Base-by-base conservation (phyloP, 1,140 invertebrate genomes). In the Ditylenchus dipsaci region DNA sequence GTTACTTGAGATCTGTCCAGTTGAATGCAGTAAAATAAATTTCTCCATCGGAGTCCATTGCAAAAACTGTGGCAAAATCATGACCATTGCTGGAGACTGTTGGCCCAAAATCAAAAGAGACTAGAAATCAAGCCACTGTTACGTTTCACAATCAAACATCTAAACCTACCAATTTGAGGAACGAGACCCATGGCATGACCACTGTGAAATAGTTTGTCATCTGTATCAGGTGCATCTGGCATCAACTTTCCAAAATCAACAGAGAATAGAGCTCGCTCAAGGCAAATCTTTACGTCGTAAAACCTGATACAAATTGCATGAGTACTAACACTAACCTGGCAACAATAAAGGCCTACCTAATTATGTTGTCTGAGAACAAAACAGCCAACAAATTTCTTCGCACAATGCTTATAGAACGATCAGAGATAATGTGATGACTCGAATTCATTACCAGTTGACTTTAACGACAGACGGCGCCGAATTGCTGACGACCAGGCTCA, bases 101-200 rank as follows among this genome's bases (percentile, higher is more conserved):
- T 29, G 59, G 59, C 19, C 59, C 59, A 27, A 61, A 61, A 30
- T 61, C 59, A n/a, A 61, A 61, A 21, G 59, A 61, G 1, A 61
- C 59, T 61, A 61, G 26, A 61, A 21, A 3, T 26, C 23, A 26
- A 15, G 11, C 11, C 11, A 59, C 17, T 26, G 8, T 21, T 19
- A 7, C 3, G 23, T 21, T 53, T 17, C n/a, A 53, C 8, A 53
- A 53, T 21, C 3, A 53, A 26, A 26, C 49, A 53, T 21, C 23
- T 53, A 8, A 53, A 53, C n/a, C 23, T 17, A 53, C 49, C 49
- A 5, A 53, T 21, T 53, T 53, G 49, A 7, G 49, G 23, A 26
- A 53, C n/a, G 15, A 53, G 49, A 3, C 49, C 49, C 8, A 53
- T 21, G 3, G 3, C 49, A 53, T 53, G 49, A 53, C 49, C 49